Base-by-base conservation (phyloP, 2,888 invertebrate genomes). In the Oasisia sp. region DNA sequence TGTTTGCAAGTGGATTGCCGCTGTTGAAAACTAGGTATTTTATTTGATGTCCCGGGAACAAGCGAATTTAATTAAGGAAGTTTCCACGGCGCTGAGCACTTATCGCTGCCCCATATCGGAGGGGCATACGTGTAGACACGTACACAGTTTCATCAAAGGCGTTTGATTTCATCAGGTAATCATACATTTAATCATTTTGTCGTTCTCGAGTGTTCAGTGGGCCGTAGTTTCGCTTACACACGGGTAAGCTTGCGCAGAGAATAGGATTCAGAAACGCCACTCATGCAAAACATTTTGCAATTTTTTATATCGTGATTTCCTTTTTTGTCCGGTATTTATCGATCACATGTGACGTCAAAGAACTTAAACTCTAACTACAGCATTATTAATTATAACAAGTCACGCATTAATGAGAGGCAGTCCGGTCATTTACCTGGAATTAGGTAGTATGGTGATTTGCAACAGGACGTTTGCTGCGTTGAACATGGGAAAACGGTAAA, bases 1-100 rank as follows among this genome's bases (percentile, higher is more conserved):
- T 27, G 27, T 74, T 74, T 74, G 74, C n/a, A 74, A n/a, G 74
- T 74, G 74, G n/a, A 74, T 27, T n/a, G n/a, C 74, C 74, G n/a
- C 74, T 74, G 74, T 74, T n/a, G 74, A 7, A 27, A 74, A 74
- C 27, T 74, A 74, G 74, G 74, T 74, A 3, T 74, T 74, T 74
- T 74, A 74, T 74, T 74, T 74, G 74, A 74, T 74, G 74, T 74
- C 74, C 74, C n/a, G n/a, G 27, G 74, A 74, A 74, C 74, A 74
- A 74, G 74, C 74, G 74, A 74, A 74, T 74, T 74, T 74, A 74
- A 74, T 74, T 74, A 74, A 74, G 74, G 74, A 74, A 74, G 74
- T n/a, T 74, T 74, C 74, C 74, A 74, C 74, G n/a, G 27, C 74
- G n/a, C 74, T 74, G 27, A 14, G 74, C 74, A 74, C 74, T 74